Base-by-base conservation (phyloP, 2,797 vertebrate genomes). In the Hemibagrus guttatus region DNA sequence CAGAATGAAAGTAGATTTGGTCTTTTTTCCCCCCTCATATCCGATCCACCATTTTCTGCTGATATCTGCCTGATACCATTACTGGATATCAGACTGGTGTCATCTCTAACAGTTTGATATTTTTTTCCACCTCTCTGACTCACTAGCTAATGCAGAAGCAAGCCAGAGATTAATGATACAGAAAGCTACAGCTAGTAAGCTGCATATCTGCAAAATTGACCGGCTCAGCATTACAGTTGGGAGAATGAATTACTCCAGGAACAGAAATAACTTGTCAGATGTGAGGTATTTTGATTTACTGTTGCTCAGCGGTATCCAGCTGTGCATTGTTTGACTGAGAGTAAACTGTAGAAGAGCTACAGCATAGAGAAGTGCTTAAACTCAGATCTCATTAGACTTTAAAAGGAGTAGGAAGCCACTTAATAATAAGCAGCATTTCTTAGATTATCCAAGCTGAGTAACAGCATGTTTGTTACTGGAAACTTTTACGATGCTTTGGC, bases 291-390 rank as follows among this genome's bases (percentile, higher is more conserved):
- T 82, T 82, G 46, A 82, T 79, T 61, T 63, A 80, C 68, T 74
- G 61, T 66, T 82, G 63, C 42, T 82, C 80, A 21, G 80, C 3
- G 42, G 28, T 28, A 66, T 66, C 80, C 42, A 82, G 80, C 80
- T 66, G 80, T 66, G 80, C 61, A 64, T 82, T 82, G 80, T 66
- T 81, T 80, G 78, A 14, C 78, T 61, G 31, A 23, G 21, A 80
- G 56, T 80, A 42, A 13, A 61, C 78, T 42, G 56, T 61, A 6
- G 31, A 59, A 39, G 76, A 80, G 14, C 28, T 59, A 12, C 26
- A 58, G 59, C 39, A 64, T 46, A 28, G 26, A 49, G 61, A 81
- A 81, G 26, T 52, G 80, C 61, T 64, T 64, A 66, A 82, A 82
- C 42, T 49, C 42, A 2, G 46, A 82, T n/a, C 63, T 82, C 61